Evolutionary conservation across 2,888 invertebrate species (phyloP), one percentile per base, ranked within the genome.

Genomic region (Hypomecis punctinalis): DNA sequence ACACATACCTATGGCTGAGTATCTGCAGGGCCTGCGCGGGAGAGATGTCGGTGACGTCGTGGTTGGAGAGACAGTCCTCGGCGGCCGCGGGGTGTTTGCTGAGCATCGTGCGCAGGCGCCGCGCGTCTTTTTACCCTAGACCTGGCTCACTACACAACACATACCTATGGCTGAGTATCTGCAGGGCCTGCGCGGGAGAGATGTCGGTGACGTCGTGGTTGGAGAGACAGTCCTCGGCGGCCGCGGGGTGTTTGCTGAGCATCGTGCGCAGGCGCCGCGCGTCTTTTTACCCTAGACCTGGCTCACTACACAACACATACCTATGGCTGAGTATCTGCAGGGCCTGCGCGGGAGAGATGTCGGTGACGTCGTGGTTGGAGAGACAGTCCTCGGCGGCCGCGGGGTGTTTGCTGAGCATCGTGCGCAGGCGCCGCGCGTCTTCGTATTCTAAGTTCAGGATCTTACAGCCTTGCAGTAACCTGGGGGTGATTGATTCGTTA

Each of bases 391-490:
- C 61, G 0, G 67, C 73, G 0, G 64, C 60, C 0, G 74, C 49
- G 0, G 82, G 73, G 3, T 78, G 79, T n/a, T 86, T 88, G 0
- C 71, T 40, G 0, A 98, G 80, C 0, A 95, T 93, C 66, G 96
- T 95, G 43, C 96, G 94, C 11, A 98, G 89, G 4, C 97, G 91
- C 52, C 97, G 91, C 0, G 97, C 97, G 43, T 97, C 96, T 0
- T 97, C 97, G 75, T 95, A 94, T 49, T 96, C 94, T 75, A 97
- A 88, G 75, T 96, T 97, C 45, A 98, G 88, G 46, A 98, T 89
- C 71, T 94, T 94, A 81, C 96, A 96, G 0, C 97, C 95, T 82
- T 98, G 97, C 68, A 95, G 90, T 45, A 97, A 90, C 77, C 97
- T 97, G 81, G 65, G 5, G 23, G 33, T 33, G 33, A 40, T 5